A percentile compares a stretch with the other conserved stretches of the same genome.
Evolutionary conservation across 1,140 invertebrate species (phyloP).

Genomic region (Eubasilissa regina): DNA sequence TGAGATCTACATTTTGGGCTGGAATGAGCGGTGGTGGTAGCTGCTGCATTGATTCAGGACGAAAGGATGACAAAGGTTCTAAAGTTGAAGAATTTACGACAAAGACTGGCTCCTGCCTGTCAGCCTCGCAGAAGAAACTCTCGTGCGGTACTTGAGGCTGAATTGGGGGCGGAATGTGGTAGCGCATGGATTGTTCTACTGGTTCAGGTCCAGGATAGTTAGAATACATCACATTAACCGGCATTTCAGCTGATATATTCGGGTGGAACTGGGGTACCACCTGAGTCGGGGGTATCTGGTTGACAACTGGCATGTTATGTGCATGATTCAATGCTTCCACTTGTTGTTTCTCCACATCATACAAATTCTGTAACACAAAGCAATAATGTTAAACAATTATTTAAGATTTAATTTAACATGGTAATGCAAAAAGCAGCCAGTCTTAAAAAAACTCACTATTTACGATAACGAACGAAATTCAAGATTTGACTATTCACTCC

Average conservation of each 20-base stretch:
- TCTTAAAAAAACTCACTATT: too few species aligned
- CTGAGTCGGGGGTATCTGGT: background rate
- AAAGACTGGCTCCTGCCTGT: background rate
- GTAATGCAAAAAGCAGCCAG: too few species aligned
- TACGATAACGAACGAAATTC: too few species aligned
- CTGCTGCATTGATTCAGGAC: too few species aligned
- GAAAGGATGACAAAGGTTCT: too few species aligned
- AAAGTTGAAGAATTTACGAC: background rate
- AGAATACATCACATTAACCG: background rate
- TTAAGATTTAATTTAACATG: background rate
- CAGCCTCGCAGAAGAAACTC: background rate
- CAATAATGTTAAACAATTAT: background rate
- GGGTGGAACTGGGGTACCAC: background rate
- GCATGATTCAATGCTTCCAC: background rate
- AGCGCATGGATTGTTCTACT: background rate
- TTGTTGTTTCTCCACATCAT: constrained; percentile 8
- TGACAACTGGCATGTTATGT: too few species aligned
- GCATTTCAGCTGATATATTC: background rate
- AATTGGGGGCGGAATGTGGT: background rate
- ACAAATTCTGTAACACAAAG: background rate
- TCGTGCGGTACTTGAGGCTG: background rate
- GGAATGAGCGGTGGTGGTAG: too few species aligned
- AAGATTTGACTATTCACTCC: too few species aligned
- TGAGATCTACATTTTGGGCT: too few species aligned
- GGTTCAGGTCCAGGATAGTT: background rate